Evolutionary conservation across 2,797 vertebrate genomes (phyloP).

Genomic region (Hydrocynus forskahlii): DNA sequence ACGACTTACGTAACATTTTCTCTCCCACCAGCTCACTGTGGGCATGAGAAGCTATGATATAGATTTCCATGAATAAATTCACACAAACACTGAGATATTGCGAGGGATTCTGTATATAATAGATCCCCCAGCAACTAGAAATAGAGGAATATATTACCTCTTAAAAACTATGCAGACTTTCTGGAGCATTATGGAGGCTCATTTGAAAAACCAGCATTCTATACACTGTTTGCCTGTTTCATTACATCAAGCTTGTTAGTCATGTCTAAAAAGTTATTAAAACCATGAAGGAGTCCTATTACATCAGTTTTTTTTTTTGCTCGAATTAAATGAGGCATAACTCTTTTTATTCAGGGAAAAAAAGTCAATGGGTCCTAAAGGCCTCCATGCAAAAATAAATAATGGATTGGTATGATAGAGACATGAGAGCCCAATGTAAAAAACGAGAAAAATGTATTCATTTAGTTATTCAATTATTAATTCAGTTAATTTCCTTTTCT

Average conservation of each 20-base stretch:
- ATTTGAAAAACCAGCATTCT: not conserved
- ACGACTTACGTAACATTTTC: not conserved
- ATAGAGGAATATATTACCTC: not conserved
- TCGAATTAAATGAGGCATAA: not conserved
- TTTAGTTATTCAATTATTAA: not conserved
- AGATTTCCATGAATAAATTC: not conserved
- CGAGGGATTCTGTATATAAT: not conserved
- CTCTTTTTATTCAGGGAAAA: not conserved
- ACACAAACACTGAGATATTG: not conserved
- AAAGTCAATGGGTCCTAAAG: not conserved
- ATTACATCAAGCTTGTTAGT: too few species aligned
- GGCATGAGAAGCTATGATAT: not conserved
- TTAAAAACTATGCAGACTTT: not conserved
- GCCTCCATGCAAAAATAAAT: not conserved
- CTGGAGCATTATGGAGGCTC: not conserved
- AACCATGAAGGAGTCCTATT: too few species aligned
- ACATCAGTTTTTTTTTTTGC: not conserved
- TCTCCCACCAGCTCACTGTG: not conserved
- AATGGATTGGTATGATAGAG: not conserved
- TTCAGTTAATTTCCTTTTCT: too few species aligned
- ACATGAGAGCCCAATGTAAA: not conserved
- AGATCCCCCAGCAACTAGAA: not conserved
- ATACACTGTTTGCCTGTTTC: not conserved
- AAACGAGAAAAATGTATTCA: not conserved
- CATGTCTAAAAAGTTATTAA: too few species aligned